Evolutionary conservation across 2,797 vertebrate species (phyloP), one percentile per base, ranked within the genome.

Genomic region (Sternarchorhynchus goeldii): DNA sequence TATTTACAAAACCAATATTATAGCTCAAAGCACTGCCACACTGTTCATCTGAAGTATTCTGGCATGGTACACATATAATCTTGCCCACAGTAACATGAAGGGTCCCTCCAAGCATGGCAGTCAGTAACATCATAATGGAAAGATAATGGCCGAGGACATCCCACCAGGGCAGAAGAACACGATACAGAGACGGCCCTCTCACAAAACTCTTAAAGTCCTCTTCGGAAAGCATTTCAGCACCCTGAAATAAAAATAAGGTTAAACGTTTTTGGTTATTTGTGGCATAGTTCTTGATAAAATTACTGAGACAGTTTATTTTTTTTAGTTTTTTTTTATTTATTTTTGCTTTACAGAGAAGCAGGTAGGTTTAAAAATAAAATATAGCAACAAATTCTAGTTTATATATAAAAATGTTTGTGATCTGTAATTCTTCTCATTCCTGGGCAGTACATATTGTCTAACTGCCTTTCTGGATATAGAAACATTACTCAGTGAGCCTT

Each of bases 71-170:
- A 83, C 94, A 95, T 70, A 95, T 95, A 92, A 83, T 94, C 88
- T 94, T 95, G 87, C 93, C 92, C 81, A 94, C 92, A 59, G 93
- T 94, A 80, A 95, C 91, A 87, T 95, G 93, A 29, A 95, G 88
- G 0, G 93, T 94, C 39, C 93, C 93, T 0, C 92, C 92, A 0
- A 94, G 94, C 50, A 94, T 92, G 0, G 94, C 93, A 0, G 93
- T 94, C 92, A 93, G 94, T 67, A 94, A 90, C 92, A 95, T 94
- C 62, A 94, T 91, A 0, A 94, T 93, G 80, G 93, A 93, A 50
- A 95, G 92, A 86, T 95, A 94, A 87, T 95, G 94, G 0, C 93
- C 94, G 87, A 95, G 93, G 82, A 95, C 94, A 0, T 95, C 93
- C 92, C 93, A 95, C 94, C 93, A 94, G 0, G 93, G 93, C 87